Percentiles rank a stretch among this genome's conserved stretches.
Conservation (phyloP, 2,888 invertebrate genomes). For the Zhuqinia jingwanae region DNA sequence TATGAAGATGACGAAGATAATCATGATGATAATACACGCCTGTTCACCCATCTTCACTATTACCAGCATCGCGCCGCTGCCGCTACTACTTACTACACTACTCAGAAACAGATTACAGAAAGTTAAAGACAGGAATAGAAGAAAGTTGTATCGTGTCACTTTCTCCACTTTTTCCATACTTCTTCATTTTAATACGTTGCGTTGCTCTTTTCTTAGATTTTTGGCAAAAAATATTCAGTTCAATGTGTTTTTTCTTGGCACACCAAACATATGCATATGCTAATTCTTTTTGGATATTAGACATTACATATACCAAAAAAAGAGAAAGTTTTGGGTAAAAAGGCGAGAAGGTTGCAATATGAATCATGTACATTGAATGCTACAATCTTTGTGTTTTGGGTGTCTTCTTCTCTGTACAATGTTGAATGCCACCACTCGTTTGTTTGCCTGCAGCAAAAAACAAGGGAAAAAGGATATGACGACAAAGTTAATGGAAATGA, state of each 20-base stretch:
- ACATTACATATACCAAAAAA: constrained; percentile 69
- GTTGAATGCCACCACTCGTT: background rate
- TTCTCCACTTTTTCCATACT: background rate
- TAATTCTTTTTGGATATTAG: constrained; percentile 69
- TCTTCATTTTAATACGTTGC: constrained; percentile 13
- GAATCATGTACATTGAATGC: background rate
- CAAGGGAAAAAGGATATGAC: too few species aligned
- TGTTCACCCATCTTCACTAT: constrained; percentile 15
- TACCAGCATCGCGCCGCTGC: background rate
- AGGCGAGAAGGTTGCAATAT: background rate
- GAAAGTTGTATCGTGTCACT: background rate
- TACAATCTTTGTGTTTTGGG: too few species aligned
- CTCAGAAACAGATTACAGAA: too few species aligned
- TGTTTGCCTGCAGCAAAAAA: too few species aligned
- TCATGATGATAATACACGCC: constrained; percentile 49
- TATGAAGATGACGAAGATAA: constrained; percentile 59
- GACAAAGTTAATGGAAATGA: too few species aligned
- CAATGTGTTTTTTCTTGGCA: constrained; percentile 53
- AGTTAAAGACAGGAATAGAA: too few species aligned
- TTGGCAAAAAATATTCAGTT: constrained; percentile 7
- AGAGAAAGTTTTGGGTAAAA: constrained; percentile 52
- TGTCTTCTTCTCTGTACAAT: background rate
- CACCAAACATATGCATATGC: constrained; percentile 67
- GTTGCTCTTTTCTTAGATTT: background rate
- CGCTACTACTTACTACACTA: too few species aligned